These are phyloP conservation scores for Rostratula benghalensis DNA, from an alignment of 2,113 vertebrate species.

Conservation along the genomic window DNA sequence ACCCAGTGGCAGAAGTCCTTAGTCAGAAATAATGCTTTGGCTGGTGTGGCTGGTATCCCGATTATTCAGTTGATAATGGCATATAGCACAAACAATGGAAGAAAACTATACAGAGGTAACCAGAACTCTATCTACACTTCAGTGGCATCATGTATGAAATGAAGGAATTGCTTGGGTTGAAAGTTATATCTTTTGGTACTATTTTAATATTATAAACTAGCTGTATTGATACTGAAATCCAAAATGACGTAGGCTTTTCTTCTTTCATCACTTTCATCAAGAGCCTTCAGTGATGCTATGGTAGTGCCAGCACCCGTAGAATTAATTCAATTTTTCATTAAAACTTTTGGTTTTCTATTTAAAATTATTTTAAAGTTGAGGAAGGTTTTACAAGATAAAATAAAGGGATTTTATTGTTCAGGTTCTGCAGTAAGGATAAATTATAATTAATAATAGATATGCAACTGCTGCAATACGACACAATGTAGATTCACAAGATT, in stretches of 20 bases:
- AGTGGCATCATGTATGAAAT: neutral
- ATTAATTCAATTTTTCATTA: neutral
- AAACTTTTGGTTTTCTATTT: conserved; percentile 9
- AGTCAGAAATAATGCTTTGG: neutral
- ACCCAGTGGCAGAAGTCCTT: neutral
- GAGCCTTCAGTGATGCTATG: neutral
- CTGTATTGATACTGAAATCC: neutral
- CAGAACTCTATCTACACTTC: neutral
- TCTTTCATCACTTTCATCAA: neutral
- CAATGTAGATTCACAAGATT: neutral
- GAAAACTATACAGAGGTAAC: neutral
- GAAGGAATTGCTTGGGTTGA: neutral
- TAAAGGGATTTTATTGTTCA: neutral
- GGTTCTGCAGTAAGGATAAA: neutral
- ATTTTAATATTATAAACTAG: neutral
- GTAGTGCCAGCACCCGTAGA: neutral
- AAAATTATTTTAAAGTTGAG: neutral
- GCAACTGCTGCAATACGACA: neutral
- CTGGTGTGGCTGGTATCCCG: neutral
- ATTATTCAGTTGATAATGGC: neutral
- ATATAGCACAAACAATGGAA: neutral
- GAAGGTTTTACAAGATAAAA: neutral
- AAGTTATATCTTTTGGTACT: neutral
- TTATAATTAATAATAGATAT: conserved; percentile 33
- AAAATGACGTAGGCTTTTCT: neutral